phyloP scores from a whole-genome alignment of 2,888 invertebrate genomes.

The Lysandra coridon region DNA sequence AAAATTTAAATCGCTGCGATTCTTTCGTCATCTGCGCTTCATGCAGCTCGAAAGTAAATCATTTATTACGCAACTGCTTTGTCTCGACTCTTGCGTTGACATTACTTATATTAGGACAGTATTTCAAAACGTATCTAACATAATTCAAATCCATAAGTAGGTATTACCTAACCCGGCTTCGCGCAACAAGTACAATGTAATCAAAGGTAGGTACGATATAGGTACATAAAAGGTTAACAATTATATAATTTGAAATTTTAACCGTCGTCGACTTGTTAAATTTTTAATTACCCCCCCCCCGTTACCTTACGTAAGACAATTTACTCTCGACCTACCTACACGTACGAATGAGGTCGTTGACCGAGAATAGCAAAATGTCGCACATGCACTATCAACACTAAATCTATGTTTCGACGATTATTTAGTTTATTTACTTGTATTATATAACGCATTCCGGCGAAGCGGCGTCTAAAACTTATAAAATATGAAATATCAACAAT shows the following conservation, averaged over 20 bases:
- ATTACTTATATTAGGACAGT: slow-evolving; percentile 38
- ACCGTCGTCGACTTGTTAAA: slow-evolving; percentile 48
- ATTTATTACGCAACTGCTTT: slow-evolving; percentile 42
- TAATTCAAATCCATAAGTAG: slow-evolving; percentile 37
- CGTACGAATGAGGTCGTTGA: slow-evolving; percentile 61
- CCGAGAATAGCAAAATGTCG: slow-evolving; percentile 59
- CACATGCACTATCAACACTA: slow-evolving; percentile 43
- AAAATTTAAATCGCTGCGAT: slow-evolving; percentile 30
- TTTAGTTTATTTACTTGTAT: neutral
- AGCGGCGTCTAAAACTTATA: slow-evolving; percentile 49
- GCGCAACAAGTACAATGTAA: slow-evolving; percentile 52
- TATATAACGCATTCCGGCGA: neutral
- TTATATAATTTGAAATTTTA: slow-evolving; percentile 60
- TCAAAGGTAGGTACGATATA: slow-evolving; percentile 55
- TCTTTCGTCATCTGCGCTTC: slow-evolving; percentile 39
- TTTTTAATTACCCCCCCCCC: slow-evolving; percentile 61
- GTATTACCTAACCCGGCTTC: slow-evolving; percentile 33
- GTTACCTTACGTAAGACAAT: slow-evolving; percentile 61
- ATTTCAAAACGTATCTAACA: slow-evolving; percentile 41
- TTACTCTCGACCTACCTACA: slow-evolving; percentile 56
- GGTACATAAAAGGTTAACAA: slow-evolving; percentile 64
- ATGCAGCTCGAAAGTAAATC: slow-evolving; percentile 43
- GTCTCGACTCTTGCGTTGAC: slow-evolving; percentile 42
- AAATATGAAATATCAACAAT: slow-evolving; percentile 59
- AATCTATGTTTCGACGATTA: slow-evolving; percentile 30